Evolutionary conservation across 2,797 vertebrate species (phyloP).

Genomic region (Acrossocheilus fasciatus): DNA sequence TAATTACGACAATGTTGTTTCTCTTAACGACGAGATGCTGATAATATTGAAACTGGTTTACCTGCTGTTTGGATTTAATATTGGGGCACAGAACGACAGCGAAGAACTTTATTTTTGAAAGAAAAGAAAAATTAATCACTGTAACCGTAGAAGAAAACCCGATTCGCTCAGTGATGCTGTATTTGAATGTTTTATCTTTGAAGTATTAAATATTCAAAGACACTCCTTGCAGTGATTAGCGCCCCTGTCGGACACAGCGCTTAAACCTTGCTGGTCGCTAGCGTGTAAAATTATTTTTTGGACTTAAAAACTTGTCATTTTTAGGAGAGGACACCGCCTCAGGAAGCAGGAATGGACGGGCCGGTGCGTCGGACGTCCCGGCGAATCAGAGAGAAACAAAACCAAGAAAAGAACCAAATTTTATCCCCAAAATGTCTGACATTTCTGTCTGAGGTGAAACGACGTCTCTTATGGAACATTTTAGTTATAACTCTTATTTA

Average conservation of each 20-base stretch:
- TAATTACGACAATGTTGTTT: background rate
- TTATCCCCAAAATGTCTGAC: slow-evolving; percentile 13
- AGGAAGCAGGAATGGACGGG: slow-evolving; percentile 1
- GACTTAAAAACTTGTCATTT: background rate
- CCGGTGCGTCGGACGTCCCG: background rate
- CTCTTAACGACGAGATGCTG: background rate
- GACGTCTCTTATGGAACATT: background rate
- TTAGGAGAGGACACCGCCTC: slow-evolving; percentile 32
- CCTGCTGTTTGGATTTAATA: background rate
- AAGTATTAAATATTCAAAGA: background rate
- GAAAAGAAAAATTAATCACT: background rate
- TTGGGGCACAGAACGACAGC: too few species aligned
- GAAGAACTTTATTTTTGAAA: background rate
- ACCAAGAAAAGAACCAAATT: slow-evolving; percentile 4
- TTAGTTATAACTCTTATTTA: background rate
- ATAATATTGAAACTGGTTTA: background rate
- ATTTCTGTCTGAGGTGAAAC: background rate
- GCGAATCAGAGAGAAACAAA: slow-evolving; percentile 18
- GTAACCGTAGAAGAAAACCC: background rate
- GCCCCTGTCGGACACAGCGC: background rate
- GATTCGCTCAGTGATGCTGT: background rate
- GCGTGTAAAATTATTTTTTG: rapidly evolving
- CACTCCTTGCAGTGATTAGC: background rate
- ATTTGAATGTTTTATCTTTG: background rate
- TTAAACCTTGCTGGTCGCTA: background rate